Percentiles rank a stretch among this genome's conserved stretches.
Conservation (phyloP, 2,888 invertebrate genomes). For the Smittia aterrima region DNA sequence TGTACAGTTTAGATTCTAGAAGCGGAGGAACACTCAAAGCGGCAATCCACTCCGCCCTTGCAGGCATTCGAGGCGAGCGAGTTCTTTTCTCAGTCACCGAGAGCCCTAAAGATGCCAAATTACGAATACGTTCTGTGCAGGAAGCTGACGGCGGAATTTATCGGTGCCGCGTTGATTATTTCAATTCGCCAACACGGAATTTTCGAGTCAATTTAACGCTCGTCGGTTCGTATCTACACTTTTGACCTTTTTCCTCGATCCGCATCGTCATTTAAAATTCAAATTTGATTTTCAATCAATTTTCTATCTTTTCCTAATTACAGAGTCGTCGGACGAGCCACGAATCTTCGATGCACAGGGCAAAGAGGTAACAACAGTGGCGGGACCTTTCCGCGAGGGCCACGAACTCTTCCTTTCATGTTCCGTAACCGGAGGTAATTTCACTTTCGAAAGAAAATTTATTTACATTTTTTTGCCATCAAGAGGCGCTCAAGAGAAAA, state of each 20-base stretch:
- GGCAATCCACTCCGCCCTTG: conserved; percentile 73
- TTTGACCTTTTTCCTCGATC: not conserved
- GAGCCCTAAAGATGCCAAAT: conserved; percentile 68
- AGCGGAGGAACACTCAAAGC: conserved; percentile 62
- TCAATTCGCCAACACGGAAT: conserved; percentile 84
- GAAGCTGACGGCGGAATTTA: conserved; percentile 78
- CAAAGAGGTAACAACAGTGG: conserved; percentile 71
- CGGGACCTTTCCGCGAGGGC: conserved; percentile 85
- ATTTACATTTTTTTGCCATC: conserved; percentile 13
- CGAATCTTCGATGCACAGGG: conserved; percentile 82
- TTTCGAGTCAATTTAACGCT: conserved; percentile 82
- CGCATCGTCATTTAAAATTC: not conserved
- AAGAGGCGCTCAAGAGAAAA: not conserved
- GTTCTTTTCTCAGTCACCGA: conserved; percentile 73
- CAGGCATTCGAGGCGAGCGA: conserved; percentile 72
- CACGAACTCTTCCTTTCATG: conserved; percentile 80
- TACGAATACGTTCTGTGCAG: conserved; percentile 71
- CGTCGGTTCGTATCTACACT: conserved; percentile 63
- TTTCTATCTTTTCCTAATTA: conserved; percentile 45
- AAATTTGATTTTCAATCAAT: conserved; percentile 19
- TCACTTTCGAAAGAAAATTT: conserved; percentile 26
- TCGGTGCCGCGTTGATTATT: conserved; percentile 84
- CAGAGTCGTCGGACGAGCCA: conserved; percentile 78
- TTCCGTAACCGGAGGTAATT: conserved; percentile 81
- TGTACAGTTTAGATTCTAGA: conserved; percentile 81